Evolutionary conservation across 2,797 vertebrate genomes (phyloP).

Genomic region (Xiphophorus birchmanni): DNA sequence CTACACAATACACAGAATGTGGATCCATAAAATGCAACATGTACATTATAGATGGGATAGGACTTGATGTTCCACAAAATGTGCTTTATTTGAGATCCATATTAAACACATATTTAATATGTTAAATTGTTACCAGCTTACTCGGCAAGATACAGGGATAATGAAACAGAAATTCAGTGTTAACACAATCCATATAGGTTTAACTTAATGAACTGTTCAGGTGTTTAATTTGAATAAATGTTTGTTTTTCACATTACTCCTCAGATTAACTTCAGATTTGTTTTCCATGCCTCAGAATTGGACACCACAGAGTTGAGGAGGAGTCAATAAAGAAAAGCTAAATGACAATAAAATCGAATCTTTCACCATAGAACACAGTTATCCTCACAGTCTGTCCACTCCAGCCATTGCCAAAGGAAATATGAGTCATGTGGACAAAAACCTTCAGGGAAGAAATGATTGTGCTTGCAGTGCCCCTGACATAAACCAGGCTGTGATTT

Average conservation of each 20-base stretch:
- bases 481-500: not conserved
- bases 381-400: not conserved
- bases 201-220: not conserved
- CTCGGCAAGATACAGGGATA: not conserved
- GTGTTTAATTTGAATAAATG: not conserved
- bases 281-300: not conserved
- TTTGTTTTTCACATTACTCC: not conserved
- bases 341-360: not conserved
- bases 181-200: not conserved
- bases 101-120: not conserved
- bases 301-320: not conserved
- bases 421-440: not conserved
- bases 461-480: not conserved
- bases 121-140: not conserved
- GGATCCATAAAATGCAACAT: not conserved
- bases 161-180: not conserved
- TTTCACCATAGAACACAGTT: not conserved
- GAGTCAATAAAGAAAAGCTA: not conserved
- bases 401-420: not conserved
- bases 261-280: not conserved
- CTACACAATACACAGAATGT: not conserved
- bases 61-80: not conserved
- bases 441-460: not conserved
- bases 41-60: not conserved
- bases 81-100: not conserved